Conservation (phyloP, 2,797 vertebrate genomes). For the Sebastes oblongus region DNA sequence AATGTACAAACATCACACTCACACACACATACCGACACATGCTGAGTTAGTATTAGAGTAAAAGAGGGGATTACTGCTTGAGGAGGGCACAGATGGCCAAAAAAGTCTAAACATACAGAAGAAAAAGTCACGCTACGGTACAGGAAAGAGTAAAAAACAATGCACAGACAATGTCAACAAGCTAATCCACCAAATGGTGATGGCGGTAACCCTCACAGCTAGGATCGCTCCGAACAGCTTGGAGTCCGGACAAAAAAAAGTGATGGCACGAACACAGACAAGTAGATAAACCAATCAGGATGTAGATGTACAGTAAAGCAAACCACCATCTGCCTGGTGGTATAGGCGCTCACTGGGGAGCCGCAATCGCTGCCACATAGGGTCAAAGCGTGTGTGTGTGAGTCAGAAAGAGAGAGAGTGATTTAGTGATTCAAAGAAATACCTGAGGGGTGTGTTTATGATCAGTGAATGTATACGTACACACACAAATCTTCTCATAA, state of each 20-base stretch:
- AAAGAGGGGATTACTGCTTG: neutral
- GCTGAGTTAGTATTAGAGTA: neutral
- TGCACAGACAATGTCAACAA: constrained; percentile 22
- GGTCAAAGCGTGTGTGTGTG: constrained; percentile 24
- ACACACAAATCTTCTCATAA: constrained; percentile 1
- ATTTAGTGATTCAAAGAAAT: neutral
- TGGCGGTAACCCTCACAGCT: constrained; percentile 27
- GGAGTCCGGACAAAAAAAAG: constrained; percentile 60
- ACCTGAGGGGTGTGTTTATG: neutral
- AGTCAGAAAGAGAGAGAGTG: neutral
- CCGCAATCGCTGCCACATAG: constrained; percentile 24
- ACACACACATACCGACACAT: neutral
- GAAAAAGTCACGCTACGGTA: neutral
- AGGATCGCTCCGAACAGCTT: constrained; percentile 56
- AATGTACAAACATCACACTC: neutral
- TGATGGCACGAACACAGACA: constrained; percentile 54
- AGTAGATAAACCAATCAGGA: constrained; percentile 69
- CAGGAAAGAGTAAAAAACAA: neutral
- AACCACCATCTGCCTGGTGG: constrained; percentile 63
- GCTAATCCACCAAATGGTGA: constrained; percentile 36
- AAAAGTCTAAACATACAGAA: neutral
- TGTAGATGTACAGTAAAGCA: constrained; percentile 60
- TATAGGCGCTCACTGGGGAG: constrained; percentile 57
- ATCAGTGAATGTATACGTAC: neutral
- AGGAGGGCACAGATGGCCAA: neutral